Base-by-base conservation (phyloP, 2,113 vertebrate species). In the Triplophysa dalaica region DNA sequence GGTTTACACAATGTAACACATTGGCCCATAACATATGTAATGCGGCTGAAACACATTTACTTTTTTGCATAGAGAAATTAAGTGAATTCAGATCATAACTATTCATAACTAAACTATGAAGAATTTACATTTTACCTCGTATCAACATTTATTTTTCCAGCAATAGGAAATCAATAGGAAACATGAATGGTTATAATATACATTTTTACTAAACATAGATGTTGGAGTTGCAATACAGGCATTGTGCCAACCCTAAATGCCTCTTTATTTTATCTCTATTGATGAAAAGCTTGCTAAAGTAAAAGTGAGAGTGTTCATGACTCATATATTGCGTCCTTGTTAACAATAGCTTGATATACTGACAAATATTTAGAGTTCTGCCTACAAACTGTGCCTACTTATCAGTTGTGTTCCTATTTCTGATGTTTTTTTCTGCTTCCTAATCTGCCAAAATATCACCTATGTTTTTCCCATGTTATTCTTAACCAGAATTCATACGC, bases 401-500 rank as follows among this genome's bases (percentile, higher is more conserved):
- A 22, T 45, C 38, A 60, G 6, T 24, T 61, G 8, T 64, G 26
- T 77, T 41, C 45, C 45, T 77, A 16, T 16, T 74, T 61, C 7
- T 56, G 19, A 12, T 19, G 38, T 29, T 58, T 52, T n/a, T 48
- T 58, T 74, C 12, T 56, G 52, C 17, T 19, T 19, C 17, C 33
- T 8, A 41, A 58, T 70, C 48, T 24, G n/a, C 58, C 75, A 65
- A 65, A 54, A 52, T n/a, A 38, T 52, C 75, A 77, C 60, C 45
- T 2, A 22, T 16, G 22, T 24, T 29, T 38, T 48, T 61, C n/a
- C 13, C 24, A 29, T 22, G 8, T 7, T 75, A n/a, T 22, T 45
- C 33, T 75, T 12, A 21, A 73, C 62, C 79, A 84, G 83, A 81
- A 68, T 29, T 38, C 80, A 82, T 62, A 67, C 6, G 60, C 43